Base-by-base conservation (phyloP, 2,888 invertebrate genomes). In the Epirrita christyi region DNA sequence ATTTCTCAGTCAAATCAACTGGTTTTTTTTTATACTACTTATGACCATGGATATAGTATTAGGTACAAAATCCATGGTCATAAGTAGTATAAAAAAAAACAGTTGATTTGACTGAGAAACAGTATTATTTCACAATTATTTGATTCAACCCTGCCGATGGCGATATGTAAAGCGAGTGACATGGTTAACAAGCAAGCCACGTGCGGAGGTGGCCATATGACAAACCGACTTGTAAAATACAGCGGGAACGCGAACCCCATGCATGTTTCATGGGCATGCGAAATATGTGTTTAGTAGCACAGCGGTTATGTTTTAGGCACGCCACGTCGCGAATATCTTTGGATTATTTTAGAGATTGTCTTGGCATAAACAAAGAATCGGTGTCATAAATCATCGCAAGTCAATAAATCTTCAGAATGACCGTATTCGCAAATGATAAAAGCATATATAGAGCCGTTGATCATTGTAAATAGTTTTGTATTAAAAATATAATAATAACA, bases 221-320 rank as follows among this genome's bases (percentile, higher is more conserved):
- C 86, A 86, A 86, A 85, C 84, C 77, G 76, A 80, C 79, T 76
- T 75, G 81, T 84, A 81, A 85, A 84, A 85, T 82, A 85, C 83
- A 78, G 76, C 70, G 66, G 69, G 75, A 70, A 76, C 80, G 73
- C 68, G 70, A 64, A 67, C n/a, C 71, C 58, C 75, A 70, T 85
- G 85, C 81, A 86, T 85, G 70, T 83, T 86, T 85, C 77, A 86
- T 85, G 75, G 44, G 54, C 61, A 61, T 71, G 73, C 73, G 77
- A 82, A 78, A 80, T 82, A 81, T 83, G 76, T 83, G 79, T 81
- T 82, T 83, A 83, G 80, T 71, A 68, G 59, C 67, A 59, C 62
- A 61, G 69, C 62, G 61, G 70, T 62, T 66, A 64, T 61, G 66
- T 59, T 59, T 63, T 68, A 63, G 59, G 43, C 46, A 42, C 43